phyloP scores from a whole-genome alignment of 2,113 vertebrate species.

The Phoxinus phoxinus region DNA sequence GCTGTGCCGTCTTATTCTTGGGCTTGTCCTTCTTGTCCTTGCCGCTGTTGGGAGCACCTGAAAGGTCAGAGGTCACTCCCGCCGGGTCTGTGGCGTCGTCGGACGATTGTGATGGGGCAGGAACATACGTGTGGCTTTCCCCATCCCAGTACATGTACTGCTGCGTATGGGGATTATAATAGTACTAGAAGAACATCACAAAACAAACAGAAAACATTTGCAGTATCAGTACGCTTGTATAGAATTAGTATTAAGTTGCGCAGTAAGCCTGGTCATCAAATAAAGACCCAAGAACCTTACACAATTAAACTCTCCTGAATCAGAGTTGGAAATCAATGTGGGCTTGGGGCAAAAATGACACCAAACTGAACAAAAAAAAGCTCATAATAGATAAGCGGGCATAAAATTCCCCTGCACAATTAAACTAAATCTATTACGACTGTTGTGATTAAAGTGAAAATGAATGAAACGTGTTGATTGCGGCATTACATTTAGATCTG shows the following conservation, averaged over 20 bases:
- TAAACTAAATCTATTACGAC: too few species aligned
- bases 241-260: too few species aligned
- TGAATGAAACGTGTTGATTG: too few species aligned
- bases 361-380: too few species aligned
- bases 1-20: conserved; percentile 89
- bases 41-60: conserved; percentile 53
- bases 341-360: too few species aligned
- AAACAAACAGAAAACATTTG: not conserved
- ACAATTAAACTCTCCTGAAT: too few species aligned
- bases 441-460: too few species aligned
- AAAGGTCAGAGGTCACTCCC: conserved; percentile 66
- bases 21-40: conserved; percentile 92
- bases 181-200: conserved; percentile 76
- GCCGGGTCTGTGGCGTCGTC: conserved; percentile 61
- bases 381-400: too few species aligned
- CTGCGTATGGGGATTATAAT: conserved; percentile 86
- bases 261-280: not conserved
- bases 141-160: conserved; percentile 93
- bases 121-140: conserved; percentile 82
- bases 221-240: not conserved
- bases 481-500: too few species aligned
- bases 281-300: not conserved
- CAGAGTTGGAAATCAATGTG: too few species aligned
- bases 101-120: conserved; percentile 75
- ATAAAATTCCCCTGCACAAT: too few species aligned